Evolutionary conservation across 2,113 vertebrate species (phyloP).

Genomic region (Sialia sialis): DNA sequence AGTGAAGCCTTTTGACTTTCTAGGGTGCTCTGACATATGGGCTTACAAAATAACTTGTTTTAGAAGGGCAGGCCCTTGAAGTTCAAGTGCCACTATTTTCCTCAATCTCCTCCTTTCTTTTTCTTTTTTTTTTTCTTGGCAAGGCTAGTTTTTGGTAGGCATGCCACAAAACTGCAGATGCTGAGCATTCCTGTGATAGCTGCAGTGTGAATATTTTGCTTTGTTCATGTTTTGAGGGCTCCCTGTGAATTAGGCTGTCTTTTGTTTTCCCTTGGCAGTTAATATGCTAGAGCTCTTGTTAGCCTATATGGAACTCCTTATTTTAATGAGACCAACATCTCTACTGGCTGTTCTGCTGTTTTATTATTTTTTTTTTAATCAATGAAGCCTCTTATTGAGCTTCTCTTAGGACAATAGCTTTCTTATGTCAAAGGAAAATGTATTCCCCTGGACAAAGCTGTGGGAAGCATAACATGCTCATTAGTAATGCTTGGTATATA

Average conservation of each 20-base stretch:
- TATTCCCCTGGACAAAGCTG: slow-evolving; percentile 65
- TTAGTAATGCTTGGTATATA: slow-evolving; percentile 70
- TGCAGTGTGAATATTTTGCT: slow-evolving; percentile 71
- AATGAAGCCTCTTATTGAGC: slow-evolving; percentile 69
- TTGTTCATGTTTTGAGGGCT: slow-evolving; percentile 51
- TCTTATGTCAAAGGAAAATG: slow-evolving; percentile 77
- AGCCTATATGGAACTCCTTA: slow-evolving; percentile 66
- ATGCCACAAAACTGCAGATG: slow-evolving; percentile 64
- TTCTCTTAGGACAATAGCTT: slow-evolving; percentile 73
- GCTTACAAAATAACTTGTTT: background rate
- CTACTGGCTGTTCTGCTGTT: slow-evolving; percentile 45
- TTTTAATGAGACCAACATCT: slow-evolving; percentile 71
- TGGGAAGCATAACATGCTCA: slow-evolving; percentile 71
- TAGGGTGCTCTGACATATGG: background rate
- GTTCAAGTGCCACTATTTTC: slow-evolving; percentile 19
- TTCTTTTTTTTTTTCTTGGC: background rate
- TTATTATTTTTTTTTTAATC: slow-evolving; percentile 62
- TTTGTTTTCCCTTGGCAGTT: slow-evolving; percentile 75
- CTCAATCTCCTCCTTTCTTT: background rate
- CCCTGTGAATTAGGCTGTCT: slow-evolving; percentile 64
- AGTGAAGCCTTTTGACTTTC: background rate
- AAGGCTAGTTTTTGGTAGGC: slow-evolving; percentile 20
- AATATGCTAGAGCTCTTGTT: slow-evolving; percentile 68
- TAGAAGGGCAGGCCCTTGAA: background rate
- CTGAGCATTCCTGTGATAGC: slow-evolving; percentile 68